Evolutionary conservation across 2,797 vertebrate genomes (phyloP), one percentile per base, ranked within the genome.

Genomic region (Crocidura indochinensis): DNA sequence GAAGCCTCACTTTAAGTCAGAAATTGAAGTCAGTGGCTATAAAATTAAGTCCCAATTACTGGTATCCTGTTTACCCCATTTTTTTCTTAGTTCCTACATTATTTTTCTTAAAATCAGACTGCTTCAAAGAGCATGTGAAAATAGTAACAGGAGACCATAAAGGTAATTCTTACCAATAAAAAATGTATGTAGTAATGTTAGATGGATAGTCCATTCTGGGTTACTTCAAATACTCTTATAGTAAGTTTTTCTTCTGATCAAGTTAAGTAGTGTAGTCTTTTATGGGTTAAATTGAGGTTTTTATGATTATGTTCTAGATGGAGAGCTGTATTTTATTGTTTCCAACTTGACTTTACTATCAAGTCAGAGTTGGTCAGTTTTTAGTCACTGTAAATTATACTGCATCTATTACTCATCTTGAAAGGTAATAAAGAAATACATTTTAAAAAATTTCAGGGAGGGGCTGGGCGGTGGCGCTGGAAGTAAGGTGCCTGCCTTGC

Each of bases 381-480:
- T 69, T 76, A 80, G 53, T 78, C 62, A 84, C 73, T 67, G 2
- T 68, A 85, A 81, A 87, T 44, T 92, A 44, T 79, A 90, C 31
- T 19, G 4, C 22, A 64, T 86, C 51, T 91, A 46, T 84, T 88
- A 82, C 31, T 86, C 73, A 78, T 49, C 8, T 47, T 68, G 24
- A 94, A 95, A 87, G 88, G 29, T 20, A 90, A 92, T 84, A 64
- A 82, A 19, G 8, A n/a, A n/a, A n/a, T n/a, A n/a, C n/a, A n/a
- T n/a, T n/a, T n/a, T n/a, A n/a, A n/a, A n/a, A n/a, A n/a, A n/a
- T n/a, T n/a, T n/a, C n/a, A n/a, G n/a, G n/a, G n/a, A n/a, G n/a
- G n/a, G n/a, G n/a, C n/a, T n/a, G n/a, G n/a, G n/a, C n/a, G n/a
- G n/a, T n/a, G n/a, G n/a, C n/a, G n/a, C n/a, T n/a, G n/a, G n/a